Conservation (phyloP, 2,888 invertebrate species). For the Eugnorisma glareosa region DNA sequence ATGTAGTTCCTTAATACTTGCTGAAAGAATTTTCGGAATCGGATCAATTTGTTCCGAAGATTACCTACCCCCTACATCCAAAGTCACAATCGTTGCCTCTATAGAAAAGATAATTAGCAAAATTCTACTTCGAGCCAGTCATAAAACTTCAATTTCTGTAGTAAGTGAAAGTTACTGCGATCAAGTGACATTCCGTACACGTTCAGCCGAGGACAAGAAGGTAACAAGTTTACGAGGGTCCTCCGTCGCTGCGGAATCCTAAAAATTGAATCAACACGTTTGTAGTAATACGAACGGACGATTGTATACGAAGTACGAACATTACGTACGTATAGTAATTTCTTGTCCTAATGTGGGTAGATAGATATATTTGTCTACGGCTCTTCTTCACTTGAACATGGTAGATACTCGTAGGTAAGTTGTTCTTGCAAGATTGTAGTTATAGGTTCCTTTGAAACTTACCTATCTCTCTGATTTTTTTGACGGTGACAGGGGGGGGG, state of each 20-base stretch:
- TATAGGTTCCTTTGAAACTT: not conserved
- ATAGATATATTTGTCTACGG: slow-evolving; percentile 9
- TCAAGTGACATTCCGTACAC: slow-evolving; percentile 26
- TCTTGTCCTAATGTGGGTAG: slow-evolving; percentile 13
- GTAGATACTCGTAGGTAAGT: no score
- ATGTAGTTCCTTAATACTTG: not conserved
- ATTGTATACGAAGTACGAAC: slow-evolving; percentile 7
- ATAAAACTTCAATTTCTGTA: slow-evolving; percentile 24
- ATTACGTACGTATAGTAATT: slow-evolving; percentile 2
- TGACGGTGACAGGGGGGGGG: no score
- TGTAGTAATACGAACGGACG: slow-evolving; percentile 17
- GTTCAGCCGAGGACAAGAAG: slow-evolving; percentile 9
- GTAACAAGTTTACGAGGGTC: slow-evolving; percentile 47
- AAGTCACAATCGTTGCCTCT: not conserved
- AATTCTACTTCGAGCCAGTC: not conserved
- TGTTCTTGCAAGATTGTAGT: not conserved
- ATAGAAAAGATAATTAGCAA: not conserved
- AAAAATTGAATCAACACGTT: slow-evolving; percentile 36
- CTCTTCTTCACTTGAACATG: not conserved
- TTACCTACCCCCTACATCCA: no score
- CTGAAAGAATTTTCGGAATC: not conserved
- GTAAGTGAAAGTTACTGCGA: slow-evolving; percentile 36
- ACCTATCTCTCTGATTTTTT: not conserved
- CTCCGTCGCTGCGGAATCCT: slow-evolving; percentile 22
- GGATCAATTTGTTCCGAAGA: no score